These are phyloP conservation scores for Hemibagrus guttatus DNA, from an alignment of 2,797 vertebrate genomes.

Conservation along the genomic window DNA sequence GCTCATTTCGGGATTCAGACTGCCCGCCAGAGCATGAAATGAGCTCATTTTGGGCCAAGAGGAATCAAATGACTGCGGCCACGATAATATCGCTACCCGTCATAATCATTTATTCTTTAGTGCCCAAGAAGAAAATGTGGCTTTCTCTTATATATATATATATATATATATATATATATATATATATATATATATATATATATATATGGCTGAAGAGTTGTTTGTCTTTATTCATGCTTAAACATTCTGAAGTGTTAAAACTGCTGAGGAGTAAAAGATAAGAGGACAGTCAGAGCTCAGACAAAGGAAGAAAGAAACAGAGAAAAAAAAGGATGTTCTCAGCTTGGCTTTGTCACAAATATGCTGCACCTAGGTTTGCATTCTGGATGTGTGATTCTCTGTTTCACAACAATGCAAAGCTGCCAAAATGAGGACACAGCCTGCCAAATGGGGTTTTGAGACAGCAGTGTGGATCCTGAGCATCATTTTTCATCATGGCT, in stretches of 20 bases:
- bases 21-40: conserved; percentile 75
- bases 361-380: conserved; percentile 22
- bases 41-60: conserved; percentile 70
- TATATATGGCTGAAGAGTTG: conserved; percentile 27
- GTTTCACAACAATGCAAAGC: conserved; percentile 16
- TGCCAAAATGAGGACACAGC: conserved; percentile 12
- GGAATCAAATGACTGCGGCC: conserved; percentile 70
- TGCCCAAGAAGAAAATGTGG: conserved; percentile 57
- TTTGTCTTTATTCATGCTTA: conserved; percentile 38
- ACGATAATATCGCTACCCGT: conserved; percentile 68
- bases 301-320: conserved; percentile 15
- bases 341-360: neutral
- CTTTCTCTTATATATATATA: neutral
- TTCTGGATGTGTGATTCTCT: conserved; percentile 7
- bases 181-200: neutral
- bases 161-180: conserved; percentile 20
- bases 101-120: conserved; percentile 68
- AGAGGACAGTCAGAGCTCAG: neutral
- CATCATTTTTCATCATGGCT: conserved; percentile 8
- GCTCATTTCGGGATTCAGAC: conserved; percentile 66
- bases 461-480: conserved; percentile 4
- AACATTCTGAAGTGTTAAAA: conserved; percentile 35
- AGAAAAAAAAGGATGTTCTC: conserved; percentile 9
- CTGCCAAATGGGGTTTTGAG: neutral
- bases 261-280: conserved; percentile 15